A percentile compares a stretch with the other conserved stretches of the same genome.
phyloP scores from a whole-genome alignment of 1,140 invertebrate species.

The Drosophila azteca region DNA sequence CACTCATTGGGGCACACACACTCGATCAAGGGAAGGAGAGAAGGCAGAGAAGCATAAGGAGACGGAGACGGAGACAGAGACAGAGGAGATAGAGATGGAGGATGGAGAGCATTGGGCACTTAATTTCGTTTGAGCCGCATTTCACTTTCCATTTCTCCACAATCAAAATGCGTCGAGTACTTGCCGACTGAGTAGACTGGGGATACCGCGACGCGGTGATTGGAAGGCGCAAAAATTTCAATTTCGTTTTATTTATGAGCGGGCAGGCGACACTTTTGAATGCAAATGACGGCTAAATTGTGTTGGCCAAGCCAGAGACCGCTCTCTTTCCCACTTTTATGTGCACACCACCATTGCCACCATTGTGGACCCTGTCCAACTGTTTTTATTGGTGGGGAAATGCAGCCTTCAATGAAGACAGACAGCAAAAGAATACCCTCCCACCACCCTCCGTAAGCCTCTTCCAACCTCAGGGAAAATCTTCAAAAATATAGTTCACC shows the following conservation, averaged over 20 bases:
- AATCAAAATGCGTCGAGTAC: conserved; percentile 57
- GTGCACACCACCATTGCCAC: no score
- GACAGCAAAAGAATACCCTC: no score
- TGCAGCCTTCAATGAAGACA: neutral
- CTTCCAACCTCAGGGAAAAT: no score
- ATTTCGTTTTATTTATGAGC: conserved; percentile 73
- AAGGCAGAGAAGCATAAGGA: no score
- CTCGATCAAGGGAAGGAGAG: conserved; percentile 38
- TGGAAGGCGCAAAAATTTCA: conserved; percentile 69
- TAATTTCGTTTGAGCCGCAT: conserved; percentile 69
- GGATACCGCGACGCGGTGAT: neutral
- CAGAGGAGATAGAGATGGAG: neutral
- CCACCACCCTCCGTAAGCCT: no score
- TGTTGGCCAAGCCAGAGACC: conserved; percentile 28
- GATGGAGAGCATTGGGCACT: conserved; percentile 38
- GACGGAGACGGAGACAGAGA: neutral
- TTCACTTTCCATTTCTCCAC: conserved; percentile 73
- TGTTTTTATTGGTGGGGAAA: neutral
- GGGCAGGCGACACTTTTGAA: conserved; percentile 55
- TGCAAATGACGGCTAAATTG: conserved; percentile 65
- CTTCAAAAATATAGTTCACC: no score
- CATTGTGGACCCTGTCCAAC: neutral
- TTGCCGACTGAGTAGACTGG: conserved; percentile 29
- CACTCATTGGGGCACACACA: conserved; percentile 62
- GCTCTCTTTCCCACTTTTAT: neutral